phyloP scores from a whole-genome alignment of 2,797 vertebrate genomes.

The Leucoraja ocellata region DNA sequence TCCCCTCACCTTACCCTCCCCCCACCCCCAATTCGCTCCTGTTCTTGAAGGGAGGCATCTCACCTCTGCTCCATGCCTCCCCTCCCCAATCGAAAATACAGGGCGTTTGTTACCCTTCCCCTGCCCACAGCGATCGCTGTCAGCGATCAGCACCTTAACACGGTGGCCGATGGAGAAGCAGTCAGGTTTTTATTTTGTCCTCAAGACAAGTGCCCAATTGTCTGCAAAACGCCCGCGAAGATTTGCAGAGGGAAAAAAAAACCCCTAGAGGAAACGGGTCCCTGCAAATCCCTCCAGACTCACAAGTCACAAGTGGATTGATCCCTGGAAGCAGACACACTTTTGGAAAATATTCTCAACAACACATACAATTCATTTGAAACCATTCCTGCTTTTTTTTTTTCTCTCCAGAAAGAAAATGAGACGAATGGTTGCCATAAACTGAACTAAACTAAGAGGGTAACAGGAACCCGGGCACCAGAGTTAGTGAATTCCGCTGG shows the following conservation, averaged over 20 bases:
- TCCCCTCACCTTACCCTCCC: background rate
- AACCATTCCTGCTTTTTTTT: slow-evolving; percentile 34
- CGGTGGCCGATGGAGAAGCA: background rate
- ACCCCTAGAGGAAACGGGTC: background rate
- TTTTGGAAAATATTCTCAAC: slow-evolving; percentile 29
- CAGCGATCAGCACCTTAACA: background rate
- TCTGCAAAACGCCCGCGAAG: no score
- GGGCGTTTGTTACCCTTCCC: background rate
- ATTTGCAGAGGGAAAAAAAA: background rate
- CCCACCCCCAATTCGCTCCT: background rate
- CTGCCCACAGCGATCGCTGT: background rate
- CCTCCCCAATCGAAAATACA: background rate
- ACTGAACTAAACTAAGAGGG: no score
- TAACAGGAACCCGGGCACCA: background rate
- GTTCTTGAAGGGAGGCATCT: background rate
- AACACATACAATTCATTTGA: background rate
- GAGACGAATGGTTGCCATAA: background rate
- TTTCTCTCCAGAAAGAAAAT: background rate
- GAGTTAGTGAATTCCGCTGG: background rate
- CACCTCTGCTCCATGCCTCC: background rate
- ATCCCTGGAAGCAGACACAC: slow-evolving; percentile 22
- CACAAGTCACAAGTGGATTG: slow-evolving; percentile 6
- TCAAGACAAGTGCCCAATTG: background rate
- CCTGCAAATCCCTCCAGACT: background rate
- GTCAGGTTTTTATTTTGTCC: background rate